Evolutionary conservation across 92 coral and sea anemone species (phyloP), one percentile per base, ranked within the genome.

Genomic region (Parazoanthus darwini): DNA sequence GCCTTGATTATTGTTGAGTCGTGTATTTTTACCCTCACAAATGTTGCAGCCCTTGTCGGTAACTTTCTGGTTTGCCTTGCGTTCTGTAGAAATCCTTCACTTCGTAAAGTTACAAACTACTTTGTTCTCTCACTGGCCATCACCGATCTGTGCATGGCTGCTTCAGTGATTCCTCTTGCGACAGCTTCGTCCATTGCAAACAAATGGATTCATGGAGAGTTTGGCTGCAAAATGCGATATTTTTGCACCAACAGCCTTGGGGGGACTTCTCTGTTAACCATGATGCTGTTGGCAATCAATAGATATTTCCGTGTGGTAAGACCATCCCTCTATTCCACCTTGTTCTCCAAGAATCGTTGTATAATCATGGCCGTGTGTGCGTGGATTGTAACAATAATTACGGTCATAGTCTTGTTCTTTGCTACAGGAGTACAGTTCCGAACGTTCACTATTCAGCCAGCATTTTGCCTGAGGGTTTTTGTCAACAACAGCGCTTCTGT

Each of bases 221-320:
- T 43, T 7, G 86, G 86, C 15, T 82, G 86, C 38, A 82, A n/a
- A 42, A n/a, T 67, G 8, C 86, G 75, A 36, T 67, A 68, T 22
- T 82, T 82, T 35, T n/a, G 70, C 65, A 82, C 76, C 43, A 82
- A 82, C 75, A 65, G 51, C 22, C 36, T 82, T 33, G 86, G 86
- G 11, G 86, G 86, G 66, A 82, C 86, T 5, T 82, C 86, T 14
- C 42, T 82, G 39, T 26, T 82, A n/a, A 67, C 86, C 46, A 72
- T 82, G 44, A 82, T 82, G 86, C 86, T 82, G 26, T 14, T 82
- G 58, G 86, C 86, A 22, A 23, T 82, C 8, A 82, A 82, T 25
- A 82, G 87, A 70, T 70, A 70, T 50, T 83, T 70, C 74, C 78
- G 87, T 44, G 87, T 83, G 13, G 87, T 83, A n/a, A 83, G 44